Percentiles rank a stretch among this genome's conserved stretches.
Evolutionary conservation across 2,797 vertebrate species (phyloP).

Genomic region (Philypnodon macrostomus): DNA sequence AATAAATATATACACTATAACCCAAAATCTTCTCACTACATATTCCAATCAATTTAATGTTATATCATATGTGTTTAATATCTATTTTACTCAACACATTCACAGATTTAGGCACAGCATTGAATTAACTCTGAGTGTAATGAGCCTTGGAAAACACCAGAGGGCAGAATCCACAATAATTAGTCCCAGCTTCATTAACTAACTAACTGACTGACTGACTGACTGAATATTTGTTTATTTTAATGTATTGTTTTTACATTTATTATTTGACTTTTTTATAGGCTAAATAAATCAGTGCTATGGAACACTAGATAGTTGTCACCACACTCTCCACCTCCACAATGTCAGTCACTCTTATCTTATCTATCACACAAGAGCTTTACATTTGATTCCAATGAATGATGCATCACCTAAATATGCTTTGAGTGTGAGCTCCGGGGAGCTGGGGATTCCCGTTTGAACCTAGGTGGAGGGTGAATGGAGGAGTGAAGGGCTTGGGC

Average conservation of each 20-base stretch:
- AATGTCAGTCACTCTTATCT: neutral
- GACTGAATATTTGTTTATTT: too few relatives aligned
- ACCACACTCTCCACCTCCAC: neutral
- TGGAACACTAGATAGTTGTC: too few relatives aligned
- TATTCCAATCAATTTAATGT: too few relatives aligned
- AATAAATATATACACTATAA: too few relatives aligned
- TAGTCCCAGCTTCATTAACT: too few relatives aligned
- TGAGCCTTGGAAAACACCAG: slow-evolving; percentile 47
- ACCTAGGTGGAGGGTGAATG: slow-evolving; percentile 49
- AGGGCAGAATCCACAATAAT: slow-evolving; percentile 43
- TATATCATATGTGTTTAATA: neutral
- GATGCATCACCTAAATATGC: neutral
- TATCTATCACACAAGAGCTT: neutral
- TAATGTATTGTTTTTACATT: too few relatives aligned
- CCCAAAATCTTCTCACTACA: too few relatives aligned
- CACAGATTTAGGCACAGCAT: too few relatives aligned
- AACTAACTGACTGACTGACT: too few relatives aligned
- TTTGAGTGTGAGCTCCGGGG: slow-evolving; percentile 11
- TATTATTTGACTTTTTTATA: too few relatives aligned
- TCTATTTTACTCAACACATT: neutral
- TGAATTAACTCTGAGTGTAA: slow-evolving; percentile 17
- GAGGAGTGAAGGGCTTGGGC: slow-evolving; percentile 55
- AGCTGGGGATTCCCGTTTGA: slow-evolving; percentile 56
- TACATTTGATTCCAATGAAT: neutral
- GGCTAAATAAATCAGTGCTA: too few relatives aligned